Evolutionary conservation across 2,113 vertebrate species (phyloP).

Genomic region (Cyanistes caeruleus): DNA sequence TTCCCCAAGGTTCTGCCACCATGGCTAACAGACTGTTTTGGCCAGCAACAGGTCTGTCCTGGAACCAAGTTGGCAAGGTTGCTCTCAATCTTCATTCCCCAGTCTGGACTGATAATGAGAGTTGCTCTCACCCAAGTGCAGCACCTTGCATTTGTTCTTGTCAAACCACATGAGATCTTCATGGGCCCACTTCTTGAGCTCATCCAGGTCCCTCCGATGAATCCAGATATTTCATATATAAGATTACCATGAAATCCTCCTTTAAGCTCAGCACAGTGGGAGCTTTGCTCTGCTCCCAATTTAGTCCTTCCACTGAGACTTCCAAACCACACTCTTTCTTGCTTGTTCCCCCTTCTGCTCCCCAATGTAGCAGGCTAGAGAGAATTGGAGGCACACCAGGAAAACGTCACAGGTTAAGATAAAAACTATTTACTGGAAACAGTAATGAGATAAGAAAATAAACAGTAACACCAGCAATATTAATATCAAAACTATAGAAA

Average conservation of each 20-base stretch:
- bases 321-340: neutral
- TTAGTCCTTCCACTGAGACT: neutral
- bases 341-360: accelerated
- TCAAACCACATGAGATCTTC: neutral
- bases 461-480: neutral
- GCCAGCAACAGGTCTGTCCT: neutral
- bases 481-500: neutral
- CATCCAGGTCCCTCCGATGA: accelerated
- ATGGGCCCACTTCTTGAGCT: neutral
- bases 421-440: neutral
- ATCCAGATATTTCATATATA: neutral
- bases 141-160: neutral
- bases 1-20: accelerated
- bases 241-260: neutral
- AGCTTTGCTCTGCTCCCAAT: neutral
- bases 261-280: neutral
- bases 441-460: neutral
- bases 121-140: neutral
- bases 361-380: neutral
- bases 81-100: neutral
- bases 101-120: neutral
- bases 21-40: neutral
- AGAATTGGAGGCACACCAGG: neutral
- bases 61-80: neutral
- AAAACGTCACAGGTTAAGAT: neutral